A percentile compares a stretch with the other conserved stretches of the same genome.
These are phyloP conservation scores for Haliclona indistincta DNA, from an alignment of 37 sponge, comb jelly and placozoan species.

Conservation along the genomic window DNA sequence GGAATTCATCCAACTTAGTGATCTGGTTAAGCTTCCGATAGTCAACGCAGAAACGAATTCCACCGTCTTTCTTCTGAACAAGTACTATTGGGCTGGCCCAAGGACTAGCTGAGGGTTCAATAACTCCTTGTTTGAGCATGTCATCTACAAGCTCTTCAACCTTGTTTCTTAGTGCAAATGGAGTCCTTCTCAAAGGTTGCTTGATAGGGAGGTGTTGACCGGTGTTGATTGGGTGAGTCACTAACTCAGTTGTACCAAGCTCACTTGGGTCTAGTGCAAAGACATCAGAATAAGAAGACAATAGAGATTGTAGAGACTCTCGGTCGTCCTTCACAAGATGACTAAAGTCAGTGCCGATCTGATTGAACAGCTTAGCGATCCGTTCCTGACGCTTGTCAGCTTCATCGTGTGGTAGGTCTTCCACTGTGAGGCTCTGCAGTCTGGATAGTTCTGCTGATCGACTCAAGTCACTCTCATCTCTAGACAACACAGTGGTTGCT, in stretches of 20 bases:
- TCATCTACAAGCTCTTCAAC: slow-evolving; percentile 36
- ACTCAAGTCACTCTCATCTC: not conserved
- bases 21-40: slow-evolving; percentile 66
- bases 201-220: slow-evolving; percentile 44
- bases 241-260: slow-evolving; percentile 26
- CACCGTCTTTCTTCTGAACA: slow-evolving; percentile 56
- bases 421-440: no score
- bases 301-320: not conserved
- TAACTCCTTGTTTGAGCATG: slow-evolving; percentile 44
- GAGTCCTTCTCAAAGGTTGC: slow-evolving; percentile 39
- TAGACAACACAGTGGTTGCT: not conserved
- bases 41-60: slow-evolving; percentile 53
- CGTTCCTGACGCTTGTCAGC: not conserved
- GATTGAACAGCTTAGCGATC: not conserved
- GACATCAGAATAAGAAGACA: not conserved
- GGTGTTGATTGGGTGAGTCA: slow-evolving; percentile 41
- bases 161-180: slow-evolving; percentile 27
- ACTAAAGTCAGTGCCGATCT: not conserved
- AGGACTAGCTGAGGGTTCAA: slow-evolving; percentile 45
- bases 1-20: slow-evolving; percentile 49
- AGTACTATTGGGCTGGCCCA: slow-evolving; percentile 68
- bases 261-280: slow-evolving; percentile 47
- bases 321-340: not conserved
- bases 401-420: not conserved
- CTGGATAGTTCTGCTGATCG: no score